A percentile compares a stretch with the other conserved stretches of the same genome.
These are phyloP conservation scores for Glyptemys insculpta DNA, from an alignment of 2,797 vertebrate species.

Conservation along the genomic window DNA sequence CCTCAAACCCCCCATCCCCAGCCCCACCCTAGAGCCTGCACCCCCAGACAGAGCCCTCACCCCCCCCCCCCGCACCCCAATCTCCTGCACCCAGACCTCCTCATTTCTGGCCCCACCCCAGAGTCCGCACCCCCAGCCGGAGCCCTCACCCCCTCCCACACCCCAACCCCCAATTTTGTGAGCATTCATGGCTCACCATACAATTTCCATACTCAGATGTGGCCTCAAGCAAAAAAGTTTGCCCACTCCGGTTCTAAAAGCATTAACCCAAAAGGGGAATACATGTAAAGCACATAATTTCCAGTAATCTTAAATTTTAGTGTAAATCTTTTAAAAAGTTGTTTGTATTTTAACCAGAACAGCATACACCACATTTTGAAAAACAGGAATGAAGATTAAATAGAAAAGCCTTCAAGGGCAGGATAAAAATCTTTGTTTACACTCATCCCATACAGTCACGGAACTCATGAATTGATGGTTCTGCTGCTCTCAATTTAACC, in stretches of 20 bases:
- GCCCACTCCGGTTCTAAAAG: not conserved
- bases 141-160: too few relatives aligned
- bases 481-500: slow-evolving; percentile 27
- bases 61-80: too few relatives aligned
- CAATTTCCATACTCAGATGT: too few relatives aligned
- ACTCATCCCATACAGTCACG: not conserved
- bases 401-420: not conserved
- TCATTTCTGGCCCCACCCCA: too few relatives aligned
- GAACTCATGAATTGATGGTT: not conserved
- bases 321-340: not conserved
- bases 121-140: too few relatives aligned
- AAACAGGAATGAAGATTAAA: not conserved
- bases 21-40: too few relatives aligned
- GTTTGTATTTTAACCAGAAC: not conserved
- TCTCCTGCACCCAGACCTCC: too few relatives aligned
- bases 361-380: not conserved
- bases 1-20: too few relatives aligned
- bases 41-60: not conserved
- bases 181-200: too few relatives aligned
- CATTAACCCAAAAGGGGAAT: not conserved
- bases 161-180: too few relatives aligned
- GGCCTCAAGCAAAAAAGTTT: too few relatives aligned
- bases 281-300: not conserved
- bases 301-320: not conserved
- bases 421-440: not conserved